These are phyloP conservation scores for Neotoxoptera formosana DNA, from an alignment of 1,140 invertebrate species.

Conservation along the genomic window DNA sequence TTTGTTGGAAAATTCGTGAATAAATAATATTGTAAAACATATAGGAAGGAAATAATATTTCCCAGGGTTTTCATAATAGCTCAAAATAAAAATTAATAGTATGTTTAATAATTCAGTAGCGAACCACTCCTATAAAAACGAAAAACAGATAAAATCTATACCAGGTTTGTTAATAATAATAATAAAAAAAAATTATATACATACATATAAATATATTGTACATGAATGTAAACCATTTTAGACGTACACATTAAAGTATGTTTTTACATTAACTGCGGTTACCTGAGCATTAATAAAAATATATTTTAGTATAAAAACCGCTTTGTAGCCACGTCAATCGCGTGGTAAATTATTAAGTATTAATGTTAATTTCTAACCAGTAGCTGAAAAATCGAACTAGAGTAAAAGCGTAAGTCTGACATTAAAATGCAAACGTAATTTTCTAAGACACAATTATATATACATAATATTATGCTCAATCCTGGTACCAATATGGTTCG, in stretches of 20 bases:
- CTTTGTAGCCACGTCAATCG: neutral
- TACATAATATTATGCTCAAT: too few species aligned
- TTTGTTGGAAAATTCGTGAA: neutral
- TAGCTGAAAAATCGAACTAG: neutral
- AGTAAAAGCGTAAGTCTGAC: neutral
- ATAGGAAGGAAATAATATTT: neutral
- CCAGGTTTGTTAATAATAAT: neutral
- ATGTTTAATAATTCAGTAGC: conserved; percentile 6
- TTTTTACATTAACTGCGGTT: neutral
- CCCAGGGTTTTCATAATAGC: neutral
- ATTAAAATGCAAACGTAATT: neutral
- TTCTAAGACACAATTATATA: neutral
- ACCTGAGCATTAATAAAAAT: neutral
- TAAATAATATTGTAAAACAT: neutral
- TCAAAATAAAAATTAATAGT: neutral
- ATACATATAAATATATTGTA: neutral
- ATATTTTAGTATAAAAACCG: neutral
- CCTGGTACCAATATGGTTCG: neutral
- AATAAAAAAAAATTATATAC: neutral
- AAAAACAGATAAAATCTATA: conserved; percentile 18
- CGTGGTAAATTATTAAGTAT: neutral
- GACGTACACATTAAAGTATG: neutral
- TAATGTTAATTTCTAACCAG: neutral
- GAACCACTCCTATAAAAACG: neutral
- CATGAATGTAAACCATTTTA: neutral